Evolutionary conservation across 2,113 vertebrate species (phyloP).

Genomic region (Poecilia latipinna): DNA sequence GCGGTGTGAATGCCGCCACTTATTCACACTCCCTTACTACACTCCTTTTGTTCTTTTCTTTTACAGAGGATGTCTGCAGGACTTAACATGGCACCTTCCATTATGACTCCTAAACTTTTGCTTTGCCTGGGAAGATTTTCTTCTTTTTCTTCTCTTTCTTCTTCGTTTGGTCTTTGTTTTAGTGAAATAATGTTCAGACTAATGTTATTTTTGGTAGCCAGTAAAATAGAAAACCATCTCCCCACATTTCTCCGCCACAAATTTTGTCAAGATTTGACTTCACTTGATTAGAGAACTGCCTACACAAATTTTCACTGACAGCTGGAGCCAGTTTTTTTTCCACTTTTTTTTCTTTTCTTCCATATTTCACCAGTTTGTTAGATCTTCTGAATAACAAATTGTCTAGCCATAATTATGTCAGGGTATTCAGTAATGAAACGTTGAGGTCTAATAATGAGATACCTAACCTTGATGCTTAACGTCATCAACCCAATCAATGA

Average conservation of each 20-base stretch:
- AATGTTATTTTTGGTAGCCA: background rate
- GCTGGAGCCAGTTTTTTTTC: background rate
- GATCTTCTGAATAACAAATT: background rate
- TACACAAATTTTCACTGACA: background rate
- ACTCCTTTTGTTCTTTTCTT: slow-evolving; percentile 14
- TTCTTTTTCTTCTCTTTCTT: background rate
- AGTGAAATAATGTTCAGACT: background rate
- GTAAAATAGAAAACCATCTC: background rate
- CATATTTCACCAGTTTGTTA: background rate
- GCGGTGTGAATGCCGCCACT: slow-evolving; percentile 56
- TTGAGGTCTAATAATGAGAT: background rate
- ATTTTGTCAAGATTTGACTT: background rate
- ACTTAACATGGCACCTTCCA: background rate
- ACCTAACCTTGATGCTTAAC: background rate
- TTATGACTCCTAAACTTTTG: background rate
- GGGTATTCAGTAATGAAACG: background rate
- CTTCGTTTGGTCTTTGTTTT: background rate
- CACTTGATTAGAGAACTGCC: background rate
- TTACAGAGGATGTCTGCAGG: slow-evolving; percentile 1
- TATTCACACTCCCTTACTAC: slow-evolving; percentile 32
- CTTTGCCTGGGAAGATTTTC: background rate
- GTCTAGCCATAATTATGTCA: background rate
- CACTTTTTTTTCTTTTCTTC: background rate
- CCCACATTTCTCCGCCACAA: background rate
- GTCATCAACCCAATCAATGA: background rate